A percentile compares a stretch with the other conserved stretches of the same genome.
Evolutionary conservation across 2,888 invertebrate species (phyloP).

Genomic region (Harpagoxenus sublaevis): DNA sequence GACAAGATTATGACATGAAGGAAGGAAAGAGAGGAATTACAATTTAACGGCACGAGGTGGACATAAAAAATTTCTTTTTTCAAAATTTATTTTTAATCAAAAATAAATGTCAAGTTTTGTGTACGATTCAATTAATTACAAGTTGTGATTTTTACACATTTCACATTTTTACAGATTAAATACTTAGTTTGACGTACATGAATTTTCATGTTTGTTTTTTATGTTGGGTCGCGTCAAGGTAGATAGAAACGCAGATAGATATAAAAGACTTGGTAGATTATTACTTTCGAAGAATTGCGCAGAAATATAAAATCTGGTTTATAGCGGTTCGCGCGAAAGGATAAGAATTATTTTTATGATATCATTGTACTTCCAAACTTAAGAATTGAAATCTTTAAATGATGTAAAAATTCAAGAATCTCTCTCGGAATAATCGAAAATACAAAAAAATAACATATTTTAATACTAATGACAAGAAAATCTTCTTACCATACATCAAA

Average conservation of each 20-base stretch:
- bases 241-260: background rate
- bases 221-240: background rate
- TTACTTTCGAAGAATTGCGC: background rate
- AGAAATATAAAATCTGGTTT: background rate
- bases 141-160: background rate
- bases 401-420: background rate
- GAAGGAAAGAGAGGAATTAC: background rate
- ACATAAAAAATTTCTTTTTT: background rate
- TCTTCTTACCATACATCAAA: background rate
- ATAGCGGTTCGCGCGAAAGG: no score
- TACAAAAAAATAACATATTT: background rate
- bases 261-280: background rate
- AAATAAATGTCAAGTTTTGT: background rate
- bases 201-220: background rate
- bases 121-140: background rate
- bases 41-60: background rate
- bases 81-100: background rate
- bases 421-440: background rate
- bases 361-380: background rate
- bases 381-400: background rate
- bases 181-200: background rate
- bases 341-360: background rate
- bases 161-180: background rate
- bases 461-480: background rate
- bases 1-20: background rate